These are phyloP conservation scores for Vulpes vulpes DNA, from an alignment of 2,113 vertebrate genomes.

Conservation along the genomic window DNA sequence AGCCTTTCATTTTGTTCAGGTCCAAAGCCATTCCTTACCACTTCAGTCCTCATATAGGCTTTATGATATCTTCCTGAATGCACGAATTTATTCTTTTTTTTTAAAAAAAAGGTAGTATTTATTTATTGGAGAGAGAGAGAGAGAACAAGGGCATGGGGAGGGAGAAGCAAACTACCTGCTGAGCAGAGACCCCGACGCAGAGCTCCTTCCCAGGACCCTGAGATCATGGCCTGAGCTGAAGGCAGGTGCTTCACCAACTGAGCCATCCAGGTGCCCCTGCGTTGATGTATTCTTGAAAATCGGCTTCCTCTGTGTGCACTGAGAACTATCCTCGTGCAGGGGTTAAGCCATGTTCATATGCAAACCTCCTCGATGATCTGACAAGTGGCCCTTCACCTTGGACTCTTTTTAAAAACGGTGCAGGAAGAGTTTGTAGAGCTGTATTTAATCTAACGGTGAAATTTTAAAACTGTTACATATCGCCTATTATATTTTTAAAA, in stretches of 20 bases:
- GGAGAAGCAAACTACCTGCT: no score
- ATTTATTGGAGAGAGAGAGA: no score
- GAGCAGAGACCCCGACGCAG: no score
- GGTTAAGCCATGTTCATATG: background rate
- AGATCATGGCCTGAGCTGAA: no score
- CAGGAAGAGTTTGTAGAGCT: background rate
- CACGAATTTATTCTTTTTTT: no score
- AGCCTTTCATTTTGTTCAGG: background rate
- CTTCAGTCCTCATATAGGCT: fast-evolving
- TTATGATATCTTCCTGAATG: fast-evolving
- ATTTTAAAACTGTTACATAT: background rate
- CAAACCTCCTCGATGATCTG: background rate
- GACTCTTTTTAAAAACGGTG: background rate
- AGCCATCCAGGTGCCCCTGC: no score
- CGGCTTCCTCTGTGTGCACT: background rate
- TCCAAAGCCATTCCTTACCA: fast-evolving
- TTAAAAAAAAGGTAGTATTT: no score
- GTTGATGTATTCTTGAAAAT: background rate
- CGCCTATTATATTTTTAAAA: background rate
- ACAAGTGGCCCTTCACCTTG: background rate
- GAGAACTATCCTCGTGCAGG: background rate
- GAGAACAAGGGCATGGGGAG: no score
- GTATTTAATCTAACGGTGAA: background rate
- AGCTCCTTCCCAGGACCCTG: no score
- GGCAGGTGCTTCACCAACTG: no score